These are phyloP conservation scores for Entomobrya multifasciata DNA, from an alignment of 2,888 invertebrate genomes.

Conservation along the genomic window DNA sequence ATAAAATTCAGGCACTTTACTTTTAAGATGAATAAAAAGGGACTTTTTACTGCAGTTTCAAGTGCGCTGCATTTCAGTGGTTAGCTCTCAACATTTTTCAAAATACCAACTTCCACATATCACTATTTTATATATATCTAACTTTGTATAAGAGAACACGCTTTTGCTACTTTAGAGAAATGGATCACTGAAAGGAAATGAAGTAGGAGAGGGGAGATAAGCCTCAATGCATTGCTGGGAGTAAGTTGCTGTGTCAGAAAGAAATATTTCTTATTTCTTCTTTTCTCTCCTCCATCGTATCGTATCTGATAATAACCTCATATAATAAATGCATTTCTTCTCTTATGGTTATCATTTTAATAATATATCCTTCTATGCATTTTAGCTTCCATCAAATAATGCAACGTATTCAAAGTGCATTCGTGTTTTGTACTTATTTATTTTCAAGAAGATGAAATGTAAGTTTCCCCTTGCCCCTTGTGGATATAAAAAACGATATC, in stretches of 20 bases:
- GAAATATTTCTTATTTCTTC: constrained; percentile 21
- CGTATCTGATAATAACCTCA: constrained; percentile 43
- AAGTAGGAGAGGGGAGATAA: constrained; percentile 32
- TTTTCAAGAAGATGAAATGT: constrained; percentile 36
- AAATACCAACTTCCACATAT: too few species aligned
- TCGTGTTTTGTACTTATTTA: neutral
- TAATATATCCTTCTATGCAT: neutral
- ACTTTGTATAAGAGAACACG: too few species aligned
- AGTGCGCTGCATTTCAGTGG: too few species aligned
- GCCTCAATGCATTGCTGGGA: too few species aligned
- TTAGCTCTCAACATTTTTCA: too few species aligned
- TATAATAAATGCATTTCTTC: constrained; percentile 43
- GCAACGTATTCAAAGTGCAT: neutral
- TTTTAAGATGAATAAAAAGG: too few species aligned
- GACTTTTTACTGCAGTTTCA: too few species aligned
- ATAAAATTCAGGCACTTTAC: too few species aligned
- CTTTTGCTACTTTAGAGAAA: neutral
- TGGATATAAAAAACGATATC: constrained; percentile 16
- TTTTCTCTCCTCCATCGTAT: too few species aligned
- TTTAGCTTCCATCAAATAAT: too few species aligned
- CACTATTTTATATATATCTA: too few species aligned
- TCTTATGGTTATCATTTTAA: constrained; percentile 17
- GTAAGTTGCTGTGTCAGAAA: constrained; percentile 36
- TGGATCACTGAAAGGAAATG: constrained; percentile 37
- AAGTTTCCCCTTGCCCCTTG: neutral